Evolutionary conservation across 2,888 invertebrate species (phyloP).

Genomic region (Ceriagrion tenellum): DNA sequence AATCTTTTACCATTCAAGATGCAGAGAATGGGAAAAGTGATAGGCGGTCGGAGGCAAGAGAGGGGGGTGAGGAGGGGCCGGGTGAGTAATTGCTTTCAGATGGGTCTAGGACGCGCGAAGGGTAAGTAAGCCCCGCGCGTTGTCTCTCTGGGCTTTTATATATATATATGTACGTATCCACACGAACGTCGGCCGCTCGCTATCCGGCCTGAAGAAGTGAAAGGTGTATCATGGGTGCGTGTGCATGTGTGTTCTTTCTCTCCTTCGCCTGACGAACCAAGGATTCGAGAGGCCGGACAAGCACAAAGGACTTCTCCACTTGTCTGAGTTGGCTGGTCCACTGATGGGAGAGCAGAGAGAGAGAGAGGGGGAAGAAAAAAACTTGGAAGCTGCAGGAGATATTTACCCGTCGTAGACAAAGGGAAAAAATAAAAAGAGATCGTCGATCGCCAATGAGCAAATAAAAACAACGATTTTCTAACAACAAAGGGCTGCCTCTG

Average conservation of each 20-base stretch:
- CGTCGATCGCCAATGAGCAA: not conserved
- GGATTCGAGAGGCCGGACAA: not conserved
- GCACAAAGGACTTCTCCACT: not conserved
- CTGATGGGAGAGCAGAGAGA: too few species aligned
- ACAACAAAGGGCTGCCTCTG: not conserved
- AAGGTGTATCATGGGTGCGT: not conserved
- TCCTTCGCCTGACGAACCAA: slow-evolving; percentile 7
- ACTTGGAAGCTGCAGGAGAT: not conserved
- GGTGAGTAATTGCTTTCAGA: slow-evolving; percentile 16
- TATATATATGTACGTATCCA: too few species aligned
- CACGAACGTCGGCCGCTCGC: not conserved
- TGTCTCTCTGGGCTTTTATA: not conserved
- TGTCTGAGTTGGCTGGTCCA: not conserved
- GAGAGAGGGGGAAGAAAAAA: not conserved
- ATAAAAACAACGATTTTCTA: not conserved
- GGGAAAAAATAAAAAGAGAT: not conserved
- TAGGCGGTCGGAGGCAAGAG: not conserved
- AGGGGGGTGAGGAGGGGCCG: not conserved
- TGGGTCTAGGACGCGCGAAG: slow-evolving; percentile 20
- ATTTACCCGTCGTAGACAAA: not conserved
- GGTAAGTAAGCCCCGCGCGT: not conserved
- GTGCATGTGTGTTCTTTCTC: not conserved
- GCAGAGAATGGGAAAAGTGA: not conserved
- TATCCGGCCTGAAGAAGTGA: not conserved
- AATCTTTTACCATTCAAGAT: too few species aligned